These are phyloP conservation scores for Dicerorhinus sumatrensis DNA, from an alignment of 2,113 vertebrate species.

Conservation along the genomic window DNA sequence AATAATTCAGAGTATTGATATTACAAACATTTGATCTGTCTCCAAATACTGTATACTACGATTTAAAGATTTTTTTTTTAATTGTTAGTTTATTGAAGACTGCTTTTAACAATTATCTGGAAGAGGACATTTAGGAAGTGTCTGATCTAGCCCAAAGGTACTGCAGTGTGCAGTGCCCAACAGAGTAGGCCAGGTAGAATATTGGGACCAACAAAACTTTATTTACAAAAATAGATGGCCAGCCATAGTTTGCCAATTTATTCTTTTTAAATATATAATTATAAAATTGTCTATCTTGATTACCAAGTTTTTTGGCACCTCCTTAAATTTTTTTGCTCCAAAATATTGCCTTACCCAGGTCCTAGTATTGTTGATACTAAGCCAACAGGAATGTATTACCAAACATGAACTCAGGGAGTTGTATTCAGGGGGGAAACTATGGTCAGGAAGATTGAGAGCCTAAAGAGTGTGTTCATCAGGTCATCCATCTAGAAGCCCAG, in stretches of 20 bases:
- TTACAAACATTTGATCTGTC: background rate
- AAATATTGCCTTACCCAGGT: background rate
- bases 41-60: background rate
- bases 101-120: background rate
- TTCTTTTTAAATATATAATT: background rate
- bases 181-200: background rate
- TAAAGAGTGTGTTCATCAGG: background rate
- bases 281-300: background rate
- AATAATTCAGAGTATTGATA: background rate
- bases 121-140: background rate
- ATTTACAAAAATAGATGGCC: background rate
- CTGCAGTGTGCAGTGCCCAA: rapidly evolving
- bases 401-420: background rate
- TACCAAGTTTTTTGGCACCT: background rate
- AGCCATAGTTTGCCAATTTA: background rate
- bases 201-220: background rate
- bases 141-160: background rate
- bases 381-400: background rate
- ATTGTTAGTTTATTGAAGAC: background rate
- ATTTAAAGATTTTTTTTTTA: background rate
- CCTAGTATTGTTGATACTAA: background rate
- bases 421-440: background rate
- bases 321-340: background rate
- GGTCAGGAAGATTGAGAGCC: background rate
- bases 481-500: background rate